Base-by-base conservation (phyloP, 1,140 invertebrate genomes). In the Caenorhabditis latens region DNA sequence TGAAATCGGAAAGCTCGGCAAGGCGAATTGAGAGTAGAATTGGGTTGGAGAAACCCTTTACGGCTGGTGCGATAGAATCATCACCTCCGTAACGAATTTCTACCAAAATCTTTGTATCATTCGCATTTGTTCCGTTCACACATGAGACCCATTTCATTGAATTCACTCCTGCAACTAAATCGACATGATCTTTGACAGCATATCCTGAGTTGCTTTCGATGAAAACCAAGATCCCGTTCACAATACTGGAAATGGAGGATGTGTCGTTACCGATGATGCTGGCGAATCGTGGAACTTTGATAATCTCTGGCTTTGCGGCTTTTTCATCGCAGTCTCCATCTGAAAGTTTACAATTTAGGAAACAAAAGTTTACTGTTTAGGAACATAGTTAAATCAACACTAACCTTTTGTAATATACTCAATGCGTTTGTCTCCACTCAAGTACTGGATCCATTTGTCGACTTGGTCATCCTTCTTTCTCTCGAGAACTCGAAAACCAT, bases 1-100 rank as follows among this genome's bases (percentile, higher is more conserved):
- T 75, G 65, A 85, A 85, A 14, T 21, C 48, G 1, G 42, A 5
- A 57, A 75, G 50, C 13, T 85, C 63, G 0, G 46, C 67, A 14
- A 85, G 50, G 42, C 67, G 84, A 24, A 85, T 16, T 14, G 48
- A 75, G 14, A 85, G 32, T 2, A 85, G 46, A 11, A 71, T 48
- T 19, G 84, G 84, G 46, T 85, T 85, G 8, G 46, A 55, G 65
- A 85, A 85, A 0, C 2, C 4, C 7, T 42, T 48, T 14, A 40
- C 13, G 13, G 84, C 84, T 14, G 65, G 84, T 8, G 40, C 13
- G 16, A 85, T 40, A 4, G 65, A 24, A 13, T 55, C 55, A 43
- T 85, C 65, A 5, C 50, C 84, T n/a, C 48, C 58, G 46, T 75
- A 85, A 13, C 63, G 24, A 14, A 85, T 50, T 14, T 85, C 84